Evolutionary conservation across 2,113 vertebrate genomes (phyloP).

Genomic region (Cardinalis cardinalis): DNA sequence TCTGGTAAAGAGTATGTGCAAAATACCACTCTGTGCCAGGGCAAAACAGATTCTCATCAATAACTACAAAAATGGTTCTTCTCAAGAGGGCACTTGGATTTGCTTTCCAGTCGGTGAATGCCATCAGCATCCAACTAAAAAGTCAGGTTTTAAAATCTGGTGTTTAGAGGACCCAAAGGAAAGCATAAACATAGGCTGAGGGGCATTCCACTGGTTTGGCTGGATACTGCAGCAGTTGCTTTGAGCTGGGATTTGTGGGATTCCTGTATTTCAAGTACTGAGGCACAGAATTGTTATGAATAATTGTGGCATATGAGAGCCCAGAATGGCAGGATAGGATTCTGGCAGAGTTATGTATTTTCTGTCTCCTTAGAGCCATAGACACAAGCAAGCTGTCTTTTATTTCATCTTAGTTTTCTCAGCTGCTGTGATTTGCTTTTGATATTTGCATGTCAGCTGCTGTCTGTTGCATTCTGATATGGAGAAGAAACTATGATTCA

Average conservation of each 20-base stretch:
- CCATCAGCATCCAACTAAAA: not conserved
- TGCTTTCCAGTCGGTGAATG: not conserved
- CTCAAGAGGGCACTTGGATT: not conserved
- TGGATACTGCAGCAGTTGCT: not conserved
- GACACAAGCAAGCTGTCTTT: not conserved
- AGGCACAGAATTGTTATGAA: not conserved
- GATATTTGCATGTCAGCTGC: not conserved
- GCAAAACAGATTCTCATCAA: not conserved
- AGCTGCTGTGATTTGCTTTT: not conserved
- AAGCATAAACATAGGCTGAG: not conserved
- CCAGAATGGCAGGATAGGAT: not conserved
- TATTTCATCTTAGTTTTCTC: not conserved
- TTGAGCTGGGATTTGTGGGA: not conserved
- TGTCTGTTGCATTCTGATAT: not conserved
- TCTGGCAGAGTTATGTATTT: not conserved
- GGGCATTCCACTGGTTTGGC: not conserved
- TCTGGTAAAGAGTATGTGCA: not conserved
- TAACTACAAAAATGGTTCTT: not conserved
- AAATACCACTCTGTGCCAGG: not conserved
- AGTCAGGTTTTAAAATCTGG: not conserved
- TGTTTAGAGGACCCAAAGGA: not conserved
- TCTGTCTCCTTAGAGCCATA: not conserved
- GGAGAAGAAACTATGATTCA: not conserved
- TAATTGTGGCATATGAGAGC: not conserved
- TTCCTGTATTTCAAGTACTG: not conserved